phyloP scores from a whole-genome alignment of 1,140 invertebrate genomes.

The Melanaphis sacchari region DNA sequence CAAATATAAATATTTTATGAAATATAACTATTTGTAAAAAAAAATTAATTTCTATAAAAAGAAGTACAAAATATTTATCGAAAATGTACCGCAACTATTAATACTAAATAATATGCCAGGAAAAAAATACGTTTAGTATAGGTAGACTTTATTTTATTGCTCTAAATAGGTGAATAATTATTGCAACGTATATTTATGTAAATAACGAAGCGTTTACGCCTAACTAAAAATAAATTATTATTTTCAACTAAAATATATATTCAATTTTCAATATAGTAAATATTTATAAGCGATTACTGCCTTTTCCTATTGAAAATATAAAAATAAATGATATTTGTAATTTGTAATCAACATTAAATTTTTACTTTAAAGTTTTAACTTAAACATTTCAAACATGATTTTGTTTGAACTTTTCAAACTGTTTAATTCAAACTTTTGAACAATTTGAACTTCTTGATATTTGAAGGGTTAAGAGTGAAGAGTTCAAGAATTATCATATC shows the following conservation, averaged over 20 bases:
- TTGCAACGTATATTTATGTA: neutral
- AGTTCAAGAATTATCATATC: neutral
- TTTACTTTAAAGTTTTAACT: neutral
- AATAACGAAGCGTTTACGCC: too few relatives aligned
- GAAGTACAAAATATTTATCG: neutral
- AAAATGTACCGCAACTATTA: neutral
- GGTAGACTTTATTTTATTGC: neutral
- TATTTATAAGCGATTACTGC: neutral
- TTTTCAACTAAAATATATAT: too few relatives aligned
- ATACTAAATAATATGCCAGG: neutral
- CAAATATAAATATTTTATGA: neutral
- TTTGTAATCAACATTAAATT: neutral
- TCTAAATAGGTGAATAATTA: neutral
- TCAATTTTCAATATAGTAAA: too few relatives aligned
- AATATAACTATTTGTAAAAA: neutral
- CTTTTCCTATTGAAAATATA: neutral
- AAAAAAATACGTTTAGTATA: neutral
- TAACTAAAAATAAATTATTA: too few relatives aligned
- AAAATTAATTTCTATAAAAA: neutral
- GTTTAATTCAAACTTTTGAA: neutral
- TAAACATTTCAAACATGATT: neutral
- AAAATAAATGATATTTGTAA: neutral
- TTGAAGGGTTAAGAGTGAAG: neutral
- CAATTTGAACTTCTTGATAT: neutral
- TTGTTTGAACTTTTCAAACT: neutral